Evolutionary conservation across 2,797 vertebrate species (phyloP).

Genomic region (Alauda arvensis): DNA sequence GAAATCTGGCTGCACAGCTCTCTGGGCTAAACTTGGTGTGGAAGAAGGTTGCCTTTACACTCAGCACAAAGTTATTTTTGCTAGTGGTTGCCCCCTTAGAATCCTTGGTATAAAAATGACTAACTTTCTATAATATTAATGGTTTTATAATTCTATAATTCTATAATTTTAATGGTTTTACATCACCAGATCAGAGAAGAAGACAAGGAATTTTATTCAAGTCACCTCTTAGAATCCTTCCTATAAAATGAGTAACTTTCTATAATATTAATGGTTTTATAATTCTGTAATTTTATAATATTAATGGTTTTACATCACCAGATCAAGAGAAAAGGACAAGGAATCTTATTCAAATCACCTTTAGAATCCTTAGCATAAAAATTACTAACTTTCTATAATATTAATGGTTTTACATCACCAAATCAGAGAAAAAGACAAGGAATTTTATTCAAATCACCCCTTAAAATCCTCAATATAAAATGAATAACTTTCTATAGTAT

Average conservation of each 20-base stretch:
- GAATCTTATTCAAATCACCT: slow-evolving; percentile 46
- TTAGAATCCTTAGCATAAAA: too few species aligned
- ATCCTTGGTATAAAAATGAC: too few species aligned
- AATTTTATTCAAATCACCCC: slow-evolving; percentile 47
- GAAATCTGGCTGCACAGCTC: slow-evolving; percentile 24
- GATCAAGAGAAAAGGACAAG: slow-evolving; percentile 7
- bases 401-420: not conserved
- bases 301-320: slow-evolving; percentile 63
- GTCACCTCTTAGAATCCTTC: slow-evolving; percentile 22
- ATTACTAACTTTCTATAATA: too few species aligned
- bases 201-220: slow-evolving; percentile 47
- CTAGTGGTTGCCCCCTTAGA: not conserved
- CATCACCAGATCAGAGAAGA: not conserved
- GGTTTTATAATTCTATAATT: slow-evolving; percentile 34
- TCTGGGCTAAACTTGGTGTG: slow-evolving; percentile 3
- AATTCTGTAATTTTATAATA: slow-evolving; percentile 62
- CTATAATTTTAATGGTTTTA: slow-evolving; percentile 51
- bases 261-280: slow-evolving; percentile 64
- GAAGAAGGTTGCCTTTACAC: slow-evolving; percentile 14
- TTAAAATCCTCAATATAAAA: slow-evolving; percentile 33
- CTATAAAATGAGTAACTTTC: slow-evolving; percentile 55
- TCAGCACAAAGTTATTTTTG: not conserved
- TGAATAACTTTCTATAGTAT: slow-evolving; percentile 61
- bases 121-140: too few species aligned
- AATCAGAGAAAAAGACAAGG: not conserved